Conservation (phyloP, 1,140 invertebrate species). For the Rhyacophila brunnea region DNA sequence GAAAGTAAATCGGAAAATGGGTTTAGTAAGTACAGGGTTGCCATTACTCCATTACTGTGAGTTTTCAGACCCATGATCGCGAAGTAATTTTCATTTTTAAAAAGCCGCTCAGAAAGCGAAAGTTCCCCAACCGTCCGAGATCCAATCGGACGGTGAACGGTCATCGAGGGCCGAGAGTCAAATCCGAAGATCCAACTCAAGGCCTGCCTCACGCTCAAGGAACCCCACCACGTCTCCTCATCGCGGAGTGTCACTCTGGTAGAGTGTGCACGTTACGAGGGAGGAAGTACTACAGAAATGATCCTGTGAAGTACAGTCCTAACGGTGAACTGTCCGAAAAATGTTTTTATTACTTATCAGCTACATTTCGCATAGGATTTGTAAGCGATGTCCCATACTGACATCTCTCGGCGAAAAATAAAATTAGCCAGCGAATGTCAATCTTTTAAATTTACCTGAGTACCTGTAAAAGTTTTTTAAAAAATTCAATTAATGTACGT, state of each 20-base stretch:
- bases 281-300: conserved; percentile 35
- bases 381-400: too few relatives aligned
- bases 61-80: too few relatives aligned
- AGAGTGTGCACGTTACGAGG: conserved; percentile 24
- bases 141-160: conserved; percentile 11
- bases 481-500: too few relatives aligned
- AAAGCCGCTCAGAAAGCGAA: conserved; percentile 27
- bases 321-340: neutral
- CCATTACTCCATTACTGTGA: too few relatives aligned
- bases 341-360: too few relatives aligned
- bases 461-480: too few relatives aligned
- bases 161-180: conserved; percentile 12
- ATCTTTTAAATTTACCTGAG: too few relatives aligned
- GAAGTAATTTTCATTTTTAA: neutral
- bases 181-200: neutral
- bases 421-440: too few relatives aligned
- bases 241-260: conserved; percentile 27
- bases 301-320: conserved; percentile 35
- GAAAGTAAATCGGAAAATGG: too few relatives aligned
- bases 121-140: conserved; percentile 10
- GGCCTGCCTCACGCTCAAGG: conserved; percentile 27
- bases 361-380: too few relatives aligned
- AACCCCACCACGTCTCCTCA: conserved; percentile 29
- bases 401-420: too few relatives aligned
- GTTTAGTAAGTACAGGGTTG: too few relatives aligned